Conservation (phyloP, 2,888 invertebrate species). For the Orthosia incerta region DNA sequence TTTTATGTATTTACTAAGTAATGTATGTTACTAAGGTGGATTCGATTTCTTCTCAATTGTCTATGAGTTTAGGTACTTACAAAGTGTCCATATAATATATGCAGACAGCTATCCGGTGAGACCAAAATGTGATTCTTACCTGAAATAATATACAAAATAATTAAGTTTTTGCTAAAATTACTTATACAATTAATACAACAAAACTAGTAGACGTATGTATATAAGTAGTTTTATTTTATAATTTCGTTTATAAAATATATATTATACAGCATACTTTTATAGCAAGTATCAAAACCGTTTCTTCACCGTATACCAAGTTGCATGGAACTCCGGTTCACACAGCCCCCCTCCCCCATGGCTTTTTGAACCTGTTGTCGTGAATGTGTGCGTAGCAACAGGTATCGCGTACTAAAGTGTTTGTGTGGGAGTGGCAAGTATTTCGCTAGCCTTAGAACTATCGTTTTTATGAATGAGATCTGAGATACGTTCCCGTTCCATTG, state of each 20-base stretch:
- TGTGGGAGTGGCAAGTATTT: constrained; percentile 68
- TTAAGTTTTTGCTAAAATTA: background rate
- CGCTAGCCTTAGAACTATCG: constrained; percentile 55
- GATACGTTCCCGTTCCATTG: constrained; percentile 48
- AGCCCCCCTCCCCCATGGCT: constrained; percentile 73
- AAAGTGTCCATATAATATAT: background rate
- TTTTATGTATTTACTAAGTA: too few species aligned
- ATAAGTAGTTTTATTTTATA: too few species aligned
- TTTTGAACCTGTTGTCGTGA: constrained; percentile 79
- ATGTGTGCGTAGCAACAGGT: constrained; percentile 69
- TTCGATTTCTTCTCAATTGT: too few species aligned
- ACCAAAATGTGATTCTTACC: constrained; percentile 41
- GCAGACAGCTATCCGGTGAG: background rate
- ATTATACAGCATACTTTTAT: background rate
- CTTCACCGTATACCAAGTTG: constrained; percentile 58
- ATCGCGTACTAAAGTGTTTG: constrained; percentile 63
- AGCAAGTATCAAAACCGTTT: constrained; percentile 73
- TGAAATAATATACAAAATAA: constrained; percentile 46
- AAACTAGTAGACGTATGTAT: background rate
- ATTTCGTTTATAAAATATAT: too few species aligned
- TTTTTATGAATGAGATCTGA: constrained; percentile 69
- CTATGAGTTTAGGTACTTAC: constrained; percentile 17
- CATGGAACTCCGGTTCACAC: constrained; percentile 79
- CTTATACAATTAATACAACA: background rate
- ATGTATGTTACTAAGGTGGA: too few species aligned